These are phyloP conservation scores for Tringa solitaria DNA, from an alignment of 2,113 vertebrate species.

Conservation along the genomic window DNA sequence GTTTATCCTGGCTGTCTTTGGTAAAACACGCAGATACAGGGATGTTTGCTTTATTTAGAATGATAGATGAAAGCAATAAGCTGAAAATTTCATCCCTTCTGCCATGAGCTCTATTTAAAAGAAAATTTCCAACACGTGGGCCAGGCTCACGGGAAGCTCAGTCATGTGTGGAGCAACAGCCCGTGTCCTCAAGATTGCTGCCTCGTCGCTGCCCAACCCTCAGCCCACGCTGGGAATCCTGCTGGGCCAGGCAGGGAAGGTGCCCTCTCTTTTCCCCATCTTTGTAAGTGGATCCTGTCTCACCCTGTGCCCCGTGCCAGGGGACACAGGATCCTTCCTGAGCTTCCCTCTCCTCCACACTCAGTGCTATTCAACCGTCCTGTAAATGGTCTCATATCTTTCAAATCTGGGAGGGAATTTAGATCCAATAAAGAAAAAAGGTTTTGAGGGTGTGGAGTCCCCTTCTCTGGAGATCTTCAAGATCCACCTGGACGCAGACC, in stretches of 20 bases:
- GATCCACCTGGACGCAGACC: too few relatives aligned
- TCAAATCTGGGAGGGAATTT: background rate
- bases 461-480: too few relatives aligned
- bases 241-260: background rate
- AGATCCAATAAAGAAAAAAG: background rate
- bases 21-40: conserved; percentile 6
- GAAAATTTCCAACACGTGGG: background rate
- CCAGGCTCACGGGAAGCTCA: background rate
- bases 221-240: background rate
- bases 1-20: background rate
- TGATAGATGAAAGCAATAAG: conserved; percentile 22
- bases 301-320: background rate
- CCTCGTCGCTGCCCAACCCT: rapidly evolving
- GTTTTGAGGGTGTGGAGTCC: background rate
- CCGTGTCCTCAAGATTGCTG: background rate
- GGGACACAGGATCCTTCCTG: background rate
- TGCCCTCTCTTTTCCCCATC: background rate
- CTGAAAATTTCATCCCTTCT: conserved; percentile 32
- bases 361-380: background rate
- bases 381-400: background rate
- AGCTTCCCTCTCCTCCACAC: background rate
- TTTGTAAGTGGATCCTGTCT: background rate
- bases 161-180: background rate
- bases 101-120: conserved; percentile 23
- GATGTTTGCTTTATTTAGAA: conserved; percentile 35